A percentile compares a stretch with the other conserved stretches of the same genome.
phyloP scores from a whole-genome alignment of 2,113 vertebrate genomes.

The Chaenogobius annularis region DNA sequence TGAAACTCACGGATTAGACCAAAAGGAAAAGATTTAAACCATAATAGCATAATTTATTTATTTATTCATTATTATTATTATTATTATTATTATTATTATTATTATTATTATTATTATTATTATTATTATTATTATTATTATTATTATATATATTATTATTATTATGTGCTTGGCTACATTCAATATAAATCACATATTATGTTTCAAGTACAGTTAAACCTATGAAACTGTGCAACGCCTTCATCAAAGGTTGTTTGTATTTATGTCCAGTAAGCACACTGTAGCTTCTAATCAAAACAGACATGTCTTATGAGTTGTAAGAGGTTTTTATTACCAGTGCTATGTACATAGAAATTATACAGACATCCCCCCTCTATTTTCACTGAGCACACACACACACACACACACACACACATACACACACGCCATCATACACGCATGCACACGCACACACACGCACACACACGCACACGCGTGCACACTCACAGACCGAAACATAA shows the following conservation, averaged over 20 bases:
- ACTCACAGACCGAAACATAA: conserved; percentile 13
- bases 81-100: too few species aligned
- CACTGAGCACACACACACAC: conserved; percentile 60
- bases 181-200: too few species aligned
- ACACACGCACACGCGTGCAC: not conserved
- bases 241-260: not conserved
- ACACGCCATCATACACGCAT: too few species aligned
- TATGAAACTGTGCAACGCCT: not conserved
- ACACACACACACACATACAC: not conserved
- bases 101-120: too few species aligned
- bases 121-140: too few species aligned
- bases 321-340: conserved; percentile 78
- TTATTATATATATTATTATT: too few species aligned
- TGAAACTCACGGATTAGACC: too few species aligned
- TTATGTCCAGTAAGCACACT: not conserved
- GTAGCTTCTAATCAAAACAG: conserved; percentile 1
- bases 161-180: too few species aligned
- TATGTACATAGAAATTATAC: conserved; percentile 84
- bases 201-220: not conserved
- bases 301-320: conserved; percentile 57
- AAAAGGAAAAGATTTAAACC: too few species aligned
- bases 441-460: not conserved
- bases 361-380: conserved; percentile 23
- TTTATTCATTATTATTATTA: too few species aligned
- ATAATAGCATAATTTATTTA: too few species aligned